A percentile compares a stretch with the other conserved stretches of the same genome.
Evolutionary conservation across 1,140 invertebrate genomes (phyloP).

Genomic region (Ladona fulva): DNA sequence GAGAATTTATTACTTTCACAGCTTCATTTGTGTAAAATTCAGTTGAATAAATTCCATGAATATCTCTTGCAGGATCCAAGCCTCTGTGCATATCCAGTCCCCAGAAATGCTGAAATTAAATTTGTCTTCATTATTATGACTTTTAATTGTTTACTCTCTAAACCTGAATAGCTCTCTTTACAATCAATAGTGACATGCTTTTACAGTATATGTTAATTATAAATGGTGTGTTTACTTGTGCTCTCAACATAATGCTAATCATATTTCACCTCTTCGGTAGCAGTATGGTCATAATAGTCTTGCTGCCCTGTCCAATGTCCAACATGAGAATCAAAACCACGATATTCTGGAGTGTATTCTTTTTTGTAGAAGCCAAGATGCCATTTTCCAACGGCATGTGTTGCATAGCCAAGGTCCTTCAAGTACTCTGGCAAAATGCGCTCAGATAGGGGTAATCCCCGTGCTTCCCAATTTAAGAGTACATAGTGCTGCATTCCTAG

Average conservation of each 20-base stretch:
- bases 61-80: slow-evolving; percentile 56
- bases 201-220: not conserved
- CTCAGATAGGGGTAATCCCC: slow-evolving; percentile 45
- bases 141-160: too few species aligned
- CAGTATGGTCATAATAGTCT: slow-evolving; percentile 51
- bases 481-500: slow-evolving; percentile 54
- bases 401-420: slow-evolving; percentile 52
- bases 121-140: too few species aligned
- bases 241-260: not conserved
- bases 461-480: slow-evolving; percentile 40
- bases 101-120: slow-evolving; percentile 38
- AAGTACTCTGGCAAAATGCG: slow-evolving; percentile 48
- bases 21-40: slow-evolving; percentile 72
- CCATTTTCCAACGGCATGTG: slow-evolving; percentile 65
- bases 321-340: slow-evolving; percentile 57
- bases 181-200: too few species aligned
- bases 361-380: slow-evolving; percentile 50
- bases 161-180: too few species aligned
- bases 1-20: slow-evolving; percentile 40
- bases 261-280: slow-evolving; percentile 14
- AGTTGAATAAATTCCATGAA: slow-evolving; percentile 75
- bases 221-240: not conserved
- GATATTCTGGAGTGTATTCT: slow-evolving; percentile 47
- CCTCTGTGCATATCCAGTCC: slow-evolving; percentile 58
- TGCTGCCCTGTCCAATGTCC: slow-evolving; percentile 54